Base-by-base conservation (phyloP, 2,888 invertebrate genomes). In the Oscheius sp. region DNA sequence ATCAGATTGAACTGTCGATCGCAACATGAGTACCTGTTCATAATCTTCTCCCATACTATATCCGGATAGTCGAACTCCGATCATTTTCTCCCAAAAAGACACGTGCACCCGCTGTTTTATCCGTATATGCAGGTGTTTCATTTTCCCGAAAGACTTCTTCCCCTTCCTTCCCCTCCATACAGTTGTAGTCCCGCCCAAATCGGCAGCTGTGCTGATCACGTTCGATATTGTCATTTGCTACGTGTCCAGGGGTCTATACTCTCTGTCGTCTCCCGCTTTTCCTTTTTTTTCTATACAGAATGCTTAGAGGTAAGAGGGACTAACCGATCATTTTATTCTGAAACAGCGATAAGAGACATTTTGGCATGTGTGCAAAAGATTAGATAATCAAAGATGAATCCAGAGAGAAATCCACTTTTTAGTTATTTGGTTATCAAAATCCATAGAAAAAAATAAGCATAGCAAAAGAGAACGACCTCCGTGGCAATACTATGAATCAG, bases 201-300 rank as follows among this genome's bases (percentile, higher is more conserved):
- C 45, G 47, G 62, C 62, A 62, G 62, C 62, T 62, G 62, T 62
- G 62, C 62, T 62, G 47, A 62, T 62, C 62, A 49, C 62, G 32
- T 45, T 30, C 62, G 62, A 62, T 59, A 59, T 59, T 59, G 62
- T 49, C 62, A 62, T 62, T 62, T 62, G 62, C 62, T 45, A 62
- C 62, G 62, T 62, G 62, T 62, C 62, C 49, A n/a, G n/a, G n/a
- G n/a, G n/a, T n/a, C n/a, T n/a, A n/a, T n/a, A n/a, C n/a, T n/a
- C n/a, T n/a, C n/a, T n/a, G n/a, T n/a, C n/a, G n/a, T n/a, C n/a
- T n/a, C n/a, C 28, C 47, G 47, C 62, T n/a, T 24, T 9, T 17
- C 57, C 38, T 54, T 17, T 51, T n/a, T n/a, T 14, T 32, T 51
- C n/a, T 28, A 14, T 32, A 17, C 33, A 32, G n/a, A 5, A 32